Base-by-base conservation (phyloP, 2,113 vertebrate species). In the Aix galericulata region DNA sequence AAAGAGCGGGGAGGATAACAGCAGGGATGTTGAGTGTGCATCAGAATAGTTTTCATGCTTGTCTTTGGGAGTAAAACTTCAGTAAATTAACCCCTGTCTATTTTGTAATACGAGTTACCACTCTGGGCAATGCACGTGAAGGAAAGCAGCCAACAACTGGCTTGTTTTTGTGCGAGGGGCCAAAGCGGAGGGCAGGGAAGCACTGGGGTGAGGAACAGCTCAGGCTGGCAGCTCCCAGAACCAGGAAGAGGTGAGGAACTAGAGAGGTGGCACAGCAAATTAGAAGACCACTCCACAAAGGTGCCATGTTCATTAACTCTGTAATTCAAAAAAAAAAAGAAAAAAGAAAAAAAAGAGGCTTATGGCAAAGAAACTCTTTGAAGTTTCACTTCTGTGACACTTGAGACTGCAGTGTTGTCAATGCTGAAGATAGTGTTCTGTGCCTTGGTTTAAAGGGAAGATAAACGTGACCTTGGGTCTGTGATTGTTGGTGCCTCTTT, bases 381-480 rank as follows among this genome's bases (percentile, higher is more conserved):
- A 92, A 86, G 46, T 93, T 91, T 72, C 42, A 79, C n/a, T 82
- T 92, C 25, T 88, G 36, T 76, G 88, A 76, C 66, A 36, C 6
- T 17, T 55, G 93, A 94, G 69, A 87, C 77, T 69, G 66, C 50
- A 52, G 36, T 0, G 0, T 86, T 94, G 69, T 64, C 40, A 59
- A 3, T 1, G 8, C 69, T 89, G 48, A 82, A 88, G 53, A 67
- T 95, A 36, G 21, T 81, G 48, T 78, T 81, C 86, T 72, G 48
- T 93, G 69, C 20, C 50, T 89, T 85, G 40, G 93, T 94, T 86
- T 52, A 86, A 89, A 89, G 76, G 36, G 67, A 87, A 82, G 32
- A 62, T 94, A 79, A 86, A 76, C 56, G n/a, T 0, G 44, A 84
- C 88, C 94, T 96, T 94, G 90, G 85, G 64, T 95, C 56, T 84